Evolutionary conservation across 2,113 vertebrate genomes (phyloP).

Genomic region (Micromys minutus): DNA sequence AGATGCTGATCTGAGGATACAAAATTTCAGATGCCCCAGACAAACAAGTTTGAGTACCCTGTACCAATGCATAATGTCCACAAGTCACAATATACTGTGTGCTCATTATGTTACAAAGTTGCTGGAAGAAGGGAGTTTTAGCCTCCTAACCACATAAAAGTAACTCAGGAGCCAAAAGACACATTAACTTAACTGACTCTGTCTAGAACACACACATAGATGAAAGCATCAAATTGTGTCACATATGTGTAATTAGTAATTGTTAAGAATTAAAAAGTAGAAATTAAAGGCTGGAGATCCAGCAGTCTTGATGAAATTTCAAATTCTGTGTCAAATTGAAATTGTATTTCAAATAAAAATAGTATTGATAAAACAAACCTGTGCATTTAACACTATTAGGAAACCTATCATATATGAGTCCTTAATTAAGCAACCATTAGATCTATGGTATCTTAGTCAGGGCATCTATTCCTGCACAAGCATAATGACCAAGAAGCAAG

Average conservation of each 20-base stretch:
- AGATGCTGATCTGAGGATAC: not conserved
- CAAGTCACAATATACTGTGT: not conserved
- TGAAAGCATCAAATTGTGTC: not conserved
- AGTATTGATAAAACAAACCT: not conserved
- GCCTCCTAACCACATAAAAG: not conserved
- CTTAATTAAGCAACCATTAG: not conserved
- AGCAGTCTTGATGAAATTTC: not conserved
- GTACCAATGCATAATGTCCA: not conserved
- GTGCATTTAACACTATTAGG: not conserved
- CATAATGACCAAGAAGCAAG: too few species aligned
- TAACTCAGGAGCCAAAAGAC: not conserved
- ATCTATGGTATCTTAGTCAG: too few species aligned
- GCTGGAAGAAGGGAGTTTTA: not conserved
- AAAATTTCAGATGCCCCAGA: not conserved
- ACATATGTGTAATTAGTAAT: not conserved
- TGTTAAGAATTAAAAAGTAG: not conserved
- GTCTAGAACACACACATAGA: not conserved
- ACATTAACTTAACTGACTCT: not conserved
- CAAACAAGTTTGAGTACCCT: not conserved
- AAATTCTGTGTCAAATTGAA: not conserved
- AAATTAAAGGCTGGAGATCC: not conserved
- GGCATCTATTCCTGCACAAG: too few species aligned
- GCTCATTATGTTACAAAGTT: not conserved
- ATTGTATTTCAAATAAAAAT: constrained; percentile 26
- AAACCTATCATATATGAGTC: not conserved